Base-by-base conservation (phyloP, 1,140 invertebrate genomes). In the Cotesia glomerata region DNA sequence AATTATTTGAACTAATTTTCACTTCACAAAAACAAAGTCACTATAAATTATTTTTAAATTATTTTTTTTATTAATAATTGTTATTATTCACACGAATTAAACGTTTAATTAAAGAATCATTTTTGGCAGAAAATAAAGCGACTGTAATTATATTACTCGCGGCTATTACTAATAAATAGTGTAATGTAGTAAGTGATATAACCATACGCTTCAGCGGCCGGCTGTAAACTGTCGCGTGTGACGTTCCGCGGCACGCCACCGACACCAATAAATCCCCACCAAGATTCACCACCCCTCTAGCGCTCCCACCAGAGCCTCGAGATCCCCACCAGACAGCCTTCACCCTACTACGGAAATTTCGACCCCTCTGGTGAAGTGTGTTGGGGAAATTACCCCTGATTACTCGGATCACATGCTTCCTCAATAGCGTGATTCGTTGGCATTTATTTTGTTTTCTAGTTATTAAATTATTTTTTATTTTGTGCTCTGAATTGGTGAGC, bases 191-290 rank as follows among this genome's bases (percentile, higher is more conserved):
- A 4, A 56, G 26, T 61, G n/a, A 52, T 39, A 71, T 80, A 85
- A 81, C 78, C 78, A 74, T 26, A 73, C 79, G 72, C 74, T 69
- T 77, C 81, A 81, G 74, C 75, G 75, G 82, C 78, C 82, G 82
- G 77, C 81, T 81, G 81, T 84, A 84, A 86, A 87, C 86, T 87
- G 85, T 83, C 85, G 86, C 84, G 85, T 86, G 84, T 80, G 82
- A 68, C 69, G 75, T 78, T 75, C 75, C 75, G 78, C 81, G 76
- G 81, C 84, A 83, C 84, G 83, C 85, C 80, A 82, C 80, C 80
- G 72, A 71, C 72, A 39, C 74, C 77, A 76, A 84, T 82, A 83
- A 84, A 86, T 80, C 79, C 80, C 80, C 81, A 79, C 80, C 74
- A 66, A 26, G 76, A 76, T 13, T n/a, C 72, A 32, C 13, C 32